Percentiles rank a stretch among this genome's conserved stretches.
phyloP scores from a whole-genome alignment of 2,888 invertebrate species.

The Dioctria rufipes region DNA sequence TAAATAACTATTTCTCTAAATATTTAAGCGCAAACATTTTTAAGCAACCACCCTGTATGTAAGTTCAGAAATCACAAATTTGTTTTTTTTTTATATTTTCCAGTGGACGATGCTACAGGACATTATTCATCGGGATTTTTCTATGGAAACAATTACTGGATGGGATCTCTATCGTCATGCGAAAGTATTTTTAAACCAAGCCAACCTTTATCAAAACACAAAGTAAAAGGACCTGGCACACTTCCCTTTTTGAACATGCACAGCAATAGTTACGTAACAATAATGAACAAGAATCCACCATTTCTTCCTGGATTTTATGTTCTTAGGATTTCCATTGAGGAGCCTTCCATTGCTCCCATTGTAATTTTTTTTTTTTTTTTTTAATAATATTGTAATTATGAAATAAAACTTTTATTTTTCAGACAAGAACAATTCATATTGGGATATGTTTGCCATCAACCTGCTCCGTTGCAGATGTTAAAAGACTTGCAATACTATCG shows the following conservation, averaged over 20 bases:
- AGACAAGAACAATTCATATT: conserved; percentile 81
- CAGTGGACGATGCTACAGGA: conserved; percentile 82
- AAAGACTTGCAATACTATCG: conserved; percentile 74
- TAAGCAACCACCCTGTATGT: too few relatives aligned
- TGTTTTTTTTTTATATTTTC: conserved; percentile 63
- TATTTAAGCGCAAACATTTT: too few relatives aligned
- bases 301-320: conserved; percentile 81
- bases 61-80: background rate
- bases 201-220: background rate
- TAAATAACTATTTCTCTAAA: too few relatives aligned
- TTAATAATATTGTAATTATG: background rate
- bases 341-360: conserved; percentile 65
- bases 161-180: conserved; percentile 82
- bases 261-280: conserved; percentile 64
- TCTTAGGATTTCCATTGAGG: conserved; percentile 75
- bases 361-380: conserved; percentile 64
- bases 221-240: conserved; percentile 62
- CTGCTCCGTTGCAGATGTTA: conserved; percentile 78
- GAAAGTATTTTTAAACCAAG: conserved; percentile 69
- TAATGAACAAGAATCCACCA: conserved; percentile 74
- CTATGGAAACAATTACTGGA: conserved; percentile 88
- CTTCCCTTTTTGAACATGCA: conserved; percentile 68
- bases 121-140: conserved; percentile 85
- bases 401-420: conserved; percentile 52
- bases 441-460: conserved; percentile 83